Conservation (phyloP, 2,888 invertebrate genomes). For the Ischnura elegans region DNA sequence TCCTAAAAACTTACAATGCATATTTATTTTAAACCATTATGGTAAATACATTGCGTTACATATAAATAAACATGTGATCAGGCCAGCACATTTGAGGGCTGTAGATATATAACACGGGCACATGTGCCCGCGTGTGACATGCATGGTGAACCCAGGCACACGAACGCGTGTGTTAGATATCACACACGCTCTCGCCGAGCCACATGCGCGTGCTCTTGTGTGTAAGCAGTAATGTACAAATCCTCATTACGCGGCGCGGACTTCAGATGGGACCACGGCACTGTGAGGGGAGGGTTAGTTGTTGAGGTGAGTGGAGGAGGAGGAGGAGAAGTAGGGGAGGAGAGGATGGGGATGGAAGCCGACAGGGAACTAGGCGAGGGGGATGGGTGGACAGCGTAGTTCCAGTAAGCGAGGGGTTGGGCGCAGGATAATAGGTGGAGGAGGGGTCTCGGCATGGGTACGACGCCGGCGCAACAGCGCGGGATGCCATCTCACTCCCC, state of each 20-base stretch:
- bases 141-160: background rate
- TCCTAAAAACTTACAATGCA: too few relatives aligned
- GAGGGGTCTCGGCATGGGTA: background rate
- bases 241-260: conserved; percentile 65
- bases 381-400: background rate
- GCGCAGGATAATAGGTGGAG: background rate
- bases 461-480: conserved; percentile 62
- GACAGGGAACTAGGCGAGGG: background rate
- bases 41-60: too few relatives aligned
- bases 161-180: background rate
- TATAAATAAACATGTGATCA: background rate
- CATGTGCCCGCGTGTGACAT: too few relatives aligned
- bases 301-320: background rate
- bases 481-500: conserved; percentile 41
- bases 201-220: background rate
- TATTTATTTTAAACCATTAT: too few relatives aligned
- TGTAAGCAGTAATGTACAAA: conserved; percentile 54
- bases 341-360: too few relatives aligned
- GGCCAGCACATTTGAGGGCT: background rate
- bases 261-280: conserved; percentile 36
- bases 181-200: background rate
- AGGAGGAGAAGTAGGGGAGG: background rate
- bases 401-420: background rate
- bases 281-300: background rate
- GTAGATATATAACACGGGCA: too few relatives aligned